Conservation (phyloP, 2,888 invertebrate genomes). For the Idaea biselata region DNA sequence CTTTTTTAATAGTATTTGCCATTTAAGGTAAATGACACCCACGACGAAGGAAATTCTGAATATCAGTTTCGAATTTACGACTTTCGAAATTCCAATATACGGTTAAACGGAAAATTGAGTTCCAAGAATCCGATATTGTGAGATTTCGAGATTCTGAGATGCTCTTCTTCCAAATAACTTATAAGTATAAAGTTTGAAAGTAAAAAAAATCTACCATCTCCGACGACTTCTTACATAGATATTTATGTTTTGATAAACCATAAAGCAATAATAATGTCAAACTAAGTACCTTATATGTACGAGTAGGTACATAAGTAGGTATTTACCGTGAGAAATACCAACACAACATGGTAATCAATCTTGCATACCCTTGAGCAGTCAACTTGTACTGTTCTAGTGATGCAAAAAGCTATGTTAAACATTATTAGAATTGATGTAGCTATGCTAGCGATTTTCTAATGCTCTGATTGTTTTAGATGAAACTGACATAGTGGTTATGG, state of each 20-base stretch:
- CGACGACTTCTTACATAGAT: no score
- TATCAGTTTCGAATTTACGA: no score
- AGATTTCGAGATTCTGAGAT: no score
- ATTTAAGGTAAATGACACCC: no score
- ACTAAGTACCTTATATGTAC: not conserved
- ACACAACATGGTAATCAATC: conserved; percentile 26
- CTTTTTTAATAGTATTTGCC: no score
- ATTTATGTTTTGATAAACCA: not conserved
- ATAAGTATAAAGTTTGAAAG: no score
- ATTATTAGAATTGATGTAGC: not conserved
- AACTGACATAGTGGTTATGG: not conserved
- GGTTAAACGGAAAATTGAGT: no score
- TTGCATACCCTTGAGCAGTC: conserved; percentile 27
- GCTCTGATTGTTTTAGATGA: not conserved
- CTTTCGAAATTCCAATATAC: no score
- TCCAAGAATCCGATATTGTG: no score
- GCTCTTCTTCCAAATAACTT: no score
- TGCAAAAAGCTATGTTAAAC: not conserved
- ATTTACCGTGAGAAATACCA: conserved; percentile 24
- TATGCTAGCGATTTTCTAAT: not conserved
- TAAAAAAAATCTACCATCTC: no score
- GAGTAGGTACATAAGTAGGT: not conserved
- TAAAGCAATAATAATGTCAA: not conserved
- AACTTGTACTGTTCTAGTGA: conserved; percentile 11
- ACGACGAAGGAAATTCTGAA: no score